Base-by-base conservation (phyloP, 2,888 invertebrate genomes). In the Isoperla grammatica region DNA sequence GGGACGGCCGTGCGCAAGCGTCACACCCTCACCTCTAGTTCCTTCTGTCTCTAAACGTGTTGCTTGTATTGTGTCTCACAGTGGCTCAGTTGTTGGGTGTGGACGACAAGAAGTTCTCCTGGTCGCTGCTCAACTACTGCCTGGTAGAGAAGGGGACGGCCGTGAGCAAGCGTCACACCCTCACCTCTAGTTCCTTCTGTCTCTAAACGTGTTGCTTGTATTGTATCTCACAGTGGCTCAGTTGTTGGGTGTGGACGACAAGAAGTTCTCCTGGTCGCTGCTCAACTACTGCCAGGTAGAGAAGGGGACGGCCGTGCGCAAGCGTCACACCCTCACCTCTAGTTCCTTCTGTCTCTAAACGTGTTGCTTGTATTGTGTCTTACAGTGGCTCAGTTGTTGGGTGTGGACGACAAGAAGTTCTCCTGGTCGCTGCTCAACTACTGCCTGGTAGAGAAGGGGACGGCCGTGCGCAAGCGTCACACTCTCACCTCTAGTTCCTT, bases 41-140 rank as follows among this genome's bases (percentile, higher is more conserved):
- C n/a, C n/a, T n/a, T n/a, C n/a, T n/a, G n/a, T n/a, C n/a, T n/a
- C n/a, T n/a, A n/a, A n/a, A n/a, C n/a, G n/a, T n/a, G n/a, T n/a
- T n/a, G n/a, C n/a, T n/a, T n/a, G n/a, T n/a, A n/a, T n/a, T n/a
- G n/a, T n/a, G n/a, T n/a, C n/a, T n/a, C 59, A 54, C 71, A 80
- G 88, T 92, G 45, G 84, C 90, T 0, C 80, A 85, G 48, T 75
- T 94, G 46, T 73, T 95, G 57, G 82, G 85, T 12, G 75, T 94
- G 15, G 92, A 94, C 63, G 81, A 84, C 67, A 87, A 85, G 60
- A 94, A 94, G 72, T 85, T 95, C 66, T 76, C 81, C 62, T 95
- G 94, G 89, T 85, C 91, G 0, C 77, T 95, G 64, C 82, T 89
- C 8, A 94, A 94, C 71, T 92, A 91, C 70, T 93, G 92, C 66